A percentile compares a stretch with the other conserved stretches of the same genome.
phyloP scores from a whole-genome alignment of 2,797 vertebrate genomes.

The Otolemur crassicaudatus region DNA sequence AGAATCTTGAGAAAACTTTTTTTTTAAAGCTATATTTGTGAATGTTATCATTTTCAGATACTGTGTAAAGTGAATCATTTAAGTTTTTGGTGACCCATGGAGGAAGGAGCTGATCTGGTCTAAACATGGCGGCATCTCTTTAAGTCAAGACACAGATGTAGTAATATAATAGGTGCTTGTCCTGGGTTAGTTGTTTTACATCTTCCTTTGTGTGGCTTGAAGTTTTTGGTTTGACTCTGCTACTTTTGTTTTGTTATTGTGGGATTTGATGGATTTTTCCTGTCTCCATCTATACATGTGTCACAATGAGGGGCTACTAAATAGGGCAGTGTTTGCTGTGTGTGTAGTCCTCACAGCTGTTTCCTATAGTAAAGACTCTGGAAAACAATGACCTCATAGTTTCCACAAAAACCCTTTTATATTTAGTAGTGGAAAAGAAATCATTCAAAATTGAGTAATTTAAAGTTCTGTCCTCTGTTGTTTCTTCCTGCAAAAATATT shows the following conservation, averaged over 20 bases:
- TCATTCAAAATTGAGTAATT: conserved; percentile 62
- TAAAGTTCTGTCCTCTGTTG: conserved; percentile 56
- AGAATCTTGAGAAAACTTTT: background rate
- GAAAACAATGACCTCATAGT: conserved; percentile 81
- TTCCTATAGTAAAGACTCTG: conserved; percentile 80
- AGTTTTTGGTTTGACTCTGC: conserved; percentile 14
- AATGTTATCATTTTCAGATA: background rate
- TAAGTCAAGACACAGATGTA: background rate
- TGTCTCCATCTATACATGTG: conserved; percentile 64
- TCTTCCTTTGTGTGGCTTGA: background rate
- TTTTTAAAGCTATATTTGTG: background rate
- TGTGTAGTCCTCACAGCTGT: conserved; percentile 79
- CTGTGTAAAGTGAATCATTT: background rate
- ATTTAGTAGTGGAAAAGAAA: conserved; percentile 61
- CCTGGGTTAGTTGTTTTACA: background rate
- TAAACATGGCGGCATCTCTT: background rate
- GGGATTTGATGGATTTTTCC: conserved; percentile 73
- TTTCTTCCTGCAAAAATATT: conserved; percentile 68
- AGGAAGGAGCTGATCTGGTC: background rate
- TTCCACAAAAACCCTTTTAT: conserved; percentile 78
- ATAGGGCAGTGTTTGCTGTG: conserved; percentile 78
- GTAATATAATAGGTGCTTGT: background rate
- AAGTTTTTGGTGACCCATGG: background rate
- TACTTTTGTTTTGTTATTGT: background rate
- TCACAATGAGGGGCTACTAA: conserved; percentile 73